Base-by-base conservation (phyloP, 2,888 invertebrate species). In the Griposia aprilina region DNA sequence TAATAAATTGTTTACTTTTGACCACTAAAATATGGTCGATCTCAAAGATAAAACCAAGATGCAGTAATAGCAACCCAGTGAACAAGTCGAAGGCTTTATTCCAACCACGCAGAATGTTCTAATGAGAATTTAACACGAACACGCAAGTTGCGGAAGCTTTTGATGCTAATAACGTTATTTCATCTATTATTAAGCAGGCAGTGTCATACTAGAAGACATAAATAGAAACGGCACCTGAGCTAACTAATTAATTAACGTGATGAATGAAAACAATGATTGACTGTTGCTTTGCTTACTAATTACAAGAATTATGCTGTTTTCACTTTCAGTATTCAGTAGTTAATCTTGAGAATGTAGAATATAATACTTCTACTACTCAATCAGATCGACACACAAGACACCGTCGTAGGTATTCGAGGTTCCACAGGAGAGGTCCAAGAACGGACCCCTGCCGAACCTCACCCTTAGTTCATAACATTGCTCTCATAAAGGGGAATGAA, bases 41-140 rank as follows among this genome's bases (percentile, higher is more conserved):
- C 7, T 36, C 23, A 11, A 57, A 41, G 26, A 76, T 62, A 41
- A 52, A 62, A 20, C 20, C 17, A 72, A 76, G 74, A 66, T 67
- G 68, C 59, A 73, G 55, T 45, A 79, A 79, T 69, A 82, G 41
- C 15, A 50, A 41, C 72, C 72, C 41, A 74, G 71, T 66, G 76
- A 81, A 84, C 82, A 81, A 75, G 76, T 83, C 78, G 76, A 80
- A 83, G 83, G 78, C 77, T 85, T 80, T 84, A 89, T 89, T 89
- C 81, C 81, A 80, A 81, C 85, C 88, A 83, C 87, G 87, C 74
- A 82, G 80, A 80, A 80, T 77, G 67, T 80, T 82, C 82, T 92
- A 92, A 93, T 93, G 91, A 91, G 89, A 88, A 83, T 87, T 85
- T 86, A 90, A 88, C 92, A 92, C 90, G 92, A 91, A 91, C 88